Conservation (phyloP, 1,140 invertebrate species). For the Drosophila fuyamai region DNA sequence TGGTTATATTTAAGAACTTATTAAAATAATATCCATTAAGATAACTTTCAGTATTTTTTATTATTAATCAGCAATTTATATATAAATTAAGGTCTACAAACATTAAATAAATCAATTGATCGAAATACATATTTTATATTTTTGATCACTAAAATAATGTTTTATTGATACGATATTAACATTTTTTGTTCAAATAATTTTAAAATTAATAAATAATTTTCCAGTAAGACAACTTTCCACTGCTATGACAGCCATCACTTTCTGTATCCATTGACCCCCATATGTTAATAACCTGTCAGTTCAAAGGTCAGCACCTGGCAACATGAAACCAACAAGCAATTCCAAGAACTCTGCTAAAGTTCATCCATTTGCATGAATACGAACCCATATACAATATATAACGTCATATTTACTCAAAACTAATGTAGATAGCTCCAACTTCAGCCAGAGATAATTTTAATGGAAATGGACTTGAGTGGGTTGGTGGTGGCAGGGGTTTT, state of each 20-base stretch:
- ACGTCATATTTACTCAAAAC: not conserved
- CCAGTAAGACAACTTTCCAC: not conserved
- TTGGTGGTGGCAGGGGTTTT: not conserved
- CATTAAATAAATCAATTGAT: too few species aligned
- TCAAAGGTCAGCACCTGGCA: conserved; percentile 5
- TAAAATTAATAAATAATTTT: too few species aligned
- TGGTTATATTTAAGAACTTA: too few species aligned
- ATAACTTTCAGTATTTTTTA: too few species aligned
- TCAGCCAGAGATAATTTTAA: conserved; percentile 37
- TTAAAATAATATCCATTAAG: too few species aligned
- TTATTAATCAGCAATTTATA: too few species aligned
- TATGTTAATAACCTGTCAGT: conserved; percentile 5
- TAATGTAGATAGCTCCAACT: conserved; percentile 14
- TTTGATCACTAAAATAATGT: too few species aligned
- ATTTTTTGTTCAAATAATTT: too few species aligned
- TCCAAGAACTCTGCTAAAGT: not conserved
- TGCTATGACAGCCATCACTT: not conserved
- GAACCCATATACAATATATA: not conserved
- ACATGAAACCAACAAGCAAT: not conserved
- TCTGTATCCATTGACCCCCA: not conserved
- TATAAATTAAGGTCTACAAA: too few species aligned
- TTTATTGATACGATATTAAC: too few species aligned
- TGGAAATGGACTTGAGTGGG: conserved; percentile 29
- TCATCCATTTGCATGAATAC: conserved; percentile 25
- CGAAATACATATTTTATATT: too few species aligned